Conservation (phyloP, 2,113 vertebrate species). For the Alexandromys fortis region DNA sequence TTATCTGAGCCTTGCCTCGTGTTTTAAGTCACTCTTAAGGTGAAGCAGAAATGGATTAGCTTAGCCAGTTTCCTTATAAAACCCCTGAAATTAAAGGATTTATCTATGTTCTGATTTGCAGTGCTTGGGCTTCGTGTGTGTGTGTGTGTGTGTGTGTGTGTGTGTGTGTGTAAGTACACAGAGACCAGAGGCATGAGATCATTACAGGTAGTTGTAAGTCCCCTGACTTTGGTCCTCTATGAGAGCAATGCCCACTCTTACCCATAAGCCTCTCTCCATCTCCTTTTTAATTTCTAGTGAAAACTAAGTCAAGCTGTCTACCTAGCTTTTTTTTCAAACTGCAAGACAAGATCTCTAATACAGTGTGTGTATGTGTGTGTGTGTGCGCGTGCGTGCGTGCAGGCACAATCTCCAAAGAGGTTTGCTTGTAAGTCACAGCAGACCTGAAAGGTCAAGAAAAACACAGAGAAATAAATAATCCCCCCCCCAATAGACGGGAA, state of each 20-base stretch:
- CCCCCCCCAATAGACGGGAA: neutral
- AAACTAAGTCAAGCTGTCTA: constrained; percentile 1
- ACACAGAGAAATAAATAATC: neutral
- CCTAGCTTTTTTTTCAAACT: constrained; percentile 11
- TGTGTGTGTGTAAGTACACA: neutral
- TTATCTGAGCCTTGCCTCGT: neutral
- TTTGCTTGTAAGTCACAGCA: neutral
- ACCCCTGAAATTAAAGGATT: neutral
- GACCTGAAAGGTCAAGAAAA: neutral
- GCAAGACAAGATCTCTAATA: constrained; percentile 20
- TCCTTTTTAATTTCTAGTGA: neutral
- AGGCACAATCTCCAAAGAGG: neutral
- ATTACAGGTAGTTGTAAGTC: too few species aligned
- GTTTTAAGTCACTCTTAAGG: neutral
- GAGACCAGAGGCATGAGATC: too few species aligned
- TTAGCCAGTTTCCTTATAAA: constrained; percentile 14
- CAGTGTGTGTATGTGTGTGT: neutral
- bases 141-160: neutral
- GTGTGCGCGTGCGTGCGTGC: neutral
- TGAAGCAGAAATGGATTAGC: neutral
- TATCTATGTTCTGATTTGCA: neutral
- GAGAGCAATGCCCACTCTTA: neutral
- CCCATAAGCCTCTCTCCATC: neutral
- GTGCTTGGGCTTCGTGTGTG: neutral
- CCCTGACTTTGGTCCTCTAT: neutral